Evolutionary conservation across 2,888 invertebrate species (phyloP).

Genomic region (Nysson spinosus): DNA sequence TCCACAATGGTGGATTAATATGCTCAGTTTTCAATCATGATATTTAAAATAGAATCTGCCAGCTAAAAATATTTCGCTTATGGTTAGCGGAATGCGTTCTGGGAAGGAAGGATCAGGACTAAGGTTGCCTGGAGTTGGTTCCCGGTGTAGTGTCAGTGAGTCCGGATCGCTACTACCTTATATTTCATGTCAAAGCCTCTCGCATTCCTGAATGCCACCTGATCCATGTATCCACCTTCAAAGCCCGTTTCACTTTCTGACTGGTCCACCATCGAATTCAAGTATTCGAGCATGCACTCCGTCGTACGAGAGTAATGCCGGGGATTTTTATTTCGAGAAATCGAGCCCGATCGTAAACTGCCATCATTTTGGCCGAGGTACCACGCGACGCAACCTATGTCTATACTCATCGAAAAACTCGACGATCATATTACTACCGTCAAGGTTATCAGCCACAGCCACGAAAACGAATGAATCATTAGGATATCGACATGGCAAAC

Average conservation of each 20-base stretch:
- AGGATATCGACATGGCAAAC: conserved; percentile 25
- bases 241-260: conserved; percentile 9
- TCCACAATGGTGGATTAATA: too few relatives aligned
- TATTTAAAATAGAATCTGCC: conserved; percentile 8
- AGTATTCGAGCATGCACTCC: conserved; percentile 14
- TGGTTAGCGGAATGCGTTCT: conserved; percentile 38
- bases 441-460: conserved; percentile 12
- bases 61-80: conserved; percentile 7
- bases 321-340: conserved; percentile 50
- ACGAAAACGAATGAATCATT: conserved; percentile 10
- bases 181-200: conserved; percentile 57
- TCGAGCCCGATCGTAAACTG: conserved; percentile 51
- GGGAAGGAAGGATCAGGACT: conserved; percentile 29
- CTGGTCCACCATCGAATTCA: conserved; percentile 35
- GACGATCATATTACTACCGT: conserved; percentile 50
- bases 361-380: conserved; percentile 41
- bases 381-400: conserved; percentile 10
- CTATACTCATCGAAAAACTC: conserved; percentile 36
- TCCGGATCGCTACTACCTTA: conserved; percentile 58
- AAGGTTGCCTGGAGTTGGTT: conserved; percentile 21
- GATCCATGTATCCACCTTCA: conserved; percentile 53
- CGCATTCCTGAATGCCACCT: conserved; percentile 66
- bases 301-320: conserved; percentile 4
- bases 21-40: neutral
- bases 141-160: conserved; percentile 42